A percentile compares a stretch with the other conserved stretches of the same genome.
Evolutionary conservation across 2,888 invertebrate genomes (phyloP).

Genomic region (Harpalus rubripes): DNA sequence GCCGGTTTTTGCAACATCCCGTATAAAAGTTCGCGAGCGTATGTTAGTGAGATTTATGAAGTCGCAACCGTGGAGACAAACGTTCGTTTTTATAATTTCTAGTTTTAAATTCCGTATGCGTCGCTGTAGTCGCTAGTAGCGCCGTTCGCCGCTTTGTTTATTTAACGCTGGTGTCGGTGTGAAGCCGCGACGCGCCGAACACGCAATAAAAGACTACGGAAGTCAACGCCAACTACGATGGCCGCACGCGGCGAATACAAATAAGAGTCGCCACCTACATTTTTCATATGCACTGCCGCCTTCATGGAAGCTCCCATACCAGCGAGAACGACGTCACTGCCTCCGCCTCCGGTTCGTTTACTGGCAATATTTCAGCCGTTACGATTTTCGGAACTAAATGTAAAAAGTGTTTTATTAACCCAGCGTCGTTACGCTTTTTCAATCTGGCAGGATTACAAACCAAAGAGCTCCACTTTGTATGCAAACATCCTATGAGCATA

Average conservation of each 20-base stretch:
- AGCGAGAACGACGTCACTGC: constrained; percentile 1
- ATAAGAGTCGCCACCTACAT: constrained; percentile 61
- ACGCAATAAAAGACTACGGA: constrained; percentile 64
- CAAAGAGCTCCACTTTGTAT: constrained; percentile 28
- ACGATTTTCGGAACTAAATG: constrained; percentile 62
- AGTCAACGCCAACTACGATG: constrained; percentile 57
- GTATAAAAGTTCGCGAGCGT: constrained; percentile 58
- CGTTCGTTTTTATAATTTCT: constrained; percentile 66
- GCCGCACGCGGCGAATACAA: constrained; percentile 61
- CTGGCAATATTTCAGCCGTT: constrained; percentile 55
- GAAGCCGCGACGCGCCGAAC: constrained; percentile 51
- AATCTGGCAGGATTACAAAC: constrained; percentile 50
- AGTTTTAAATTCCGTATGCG: constrained; percentile 64
- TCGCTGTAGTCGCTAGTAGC: constrained; percentile 24
- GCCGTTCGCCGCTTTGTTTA: constrained; percentile 60
- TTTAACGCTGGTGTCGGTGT: constrained; percentile 58
- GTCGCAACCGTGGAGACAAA: constrained; percentile 61
- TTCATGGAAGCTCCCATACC: neutral
- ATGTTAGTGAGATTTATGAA: constrained; percentile 63
- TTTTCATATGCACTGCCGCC: constrained; percentile 56
- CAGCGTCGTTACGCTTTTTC: constrained; percentile 50
- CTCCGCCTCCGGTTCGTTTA: constrained; percentile 36
- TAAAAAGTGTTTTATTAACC: constrained; percentile 60
- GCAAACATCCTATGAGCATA: constrained; percentile 33
- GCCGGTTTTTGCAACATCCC: constrained; percentile 48